Evolutionary conservation across 2,888 invertebrate species (phyloP), one percentile per base, ranked within the genome.

Genomic region (Drosophila pseudotakahashii): DNA sequence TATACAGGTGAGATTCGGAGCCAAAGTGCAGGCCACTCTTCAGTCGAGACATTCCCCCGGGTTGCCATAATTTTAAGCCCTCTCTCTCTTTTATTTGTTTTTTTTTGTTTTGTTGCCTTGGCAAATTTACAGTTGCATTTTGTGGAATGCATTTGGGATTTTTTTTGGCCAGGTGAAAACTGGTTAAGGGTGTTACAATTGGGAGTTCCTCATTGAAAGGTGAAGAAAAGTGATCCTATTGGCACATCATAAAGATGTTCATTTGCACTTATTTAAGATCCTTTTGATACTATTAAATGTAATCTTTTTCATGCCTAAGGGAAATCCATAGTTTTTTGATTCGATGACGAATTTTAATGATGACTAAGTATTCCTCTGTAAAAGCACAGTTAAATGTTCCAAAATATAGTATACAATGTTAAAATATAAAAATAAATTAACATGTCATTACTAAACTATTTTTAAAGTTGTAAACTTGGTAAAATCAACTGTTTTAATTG

Each of bases 111-210:
- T 53, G 51, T 47, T 53, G 55, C 52, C 54, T 63, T 60, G 47
- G 47, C 50, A 57, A 76, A 77, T 67, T 75, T 67, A 58, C 76
- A 63, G 69, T 70, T 57, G 47, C 42, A 41, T 34, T 51, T 19
- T 23, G 39, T 45, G 55, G 54, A 41, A 62, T 62, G 47, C 61
- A 59, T 48, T 64, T 44, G 74, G 63, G 53, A 72, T 57, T 67
- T 30, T 44, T 44, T 36, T 57, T 14, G 14, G 26, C 10, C 32
- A 26, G 23, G 45, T 13, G 13, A 45, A 62, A 61, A 26, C 26
- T 19, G 11, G 51, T 51, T 23, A 36, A 6, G 34, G 39, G 23
- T 30, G 13, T 42, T n/a, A 5, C 19, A 13, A 23, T 2, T 16
- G 45, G 9, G 30, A 47, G 32, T 62, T 3, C n/a, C 10, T n/a